Base-by-base conservation (phyloP, 2,113 vertebrate species). In the Todiramphus chloris region DNA sequence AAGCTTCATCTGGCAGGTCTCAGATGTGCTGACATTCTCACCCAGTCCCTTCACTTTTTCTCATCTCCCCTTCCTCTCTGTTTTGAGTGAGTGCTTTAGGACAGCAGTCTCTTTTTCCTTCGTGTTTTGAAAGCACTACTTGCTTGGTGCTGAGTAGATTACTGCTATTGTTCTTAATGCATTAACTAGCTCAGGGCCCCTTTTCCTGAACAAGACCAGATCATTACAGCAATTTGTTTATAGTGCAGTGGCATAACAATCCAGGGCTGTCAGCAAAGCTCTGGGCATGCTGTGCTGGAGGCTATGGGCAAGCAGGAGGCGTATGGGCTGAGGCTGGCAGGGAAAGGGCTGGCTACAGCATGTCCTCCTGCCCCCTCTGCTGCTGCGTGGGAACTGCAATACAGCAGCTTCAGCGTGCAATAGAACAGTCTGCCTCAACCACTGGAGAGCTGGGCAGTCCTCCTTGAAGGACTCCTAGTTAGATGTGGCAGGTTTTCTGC, bases 81-180 rank as follows among this genome's bases (percentile, higher is more conserved):
- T 68, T 72, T 66, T n/a, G 51, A 66, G 24, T 1, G 16, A 58
- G 27, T 19, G 24, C 35, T 84, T 62, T 58, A 48, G 67, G 78
- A 76, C 78, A 76, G 21, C 77, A 85, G 85, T 67, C 44, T 83
- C 43, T 16, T 77, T 75, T 92, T 93, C 70, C 82, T 59, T 66
- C 15, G 33, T 82, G 72, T 80, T 95, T 90, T 77, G 87, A 39
- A 93, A 85, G 58, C 55, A 35, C 72, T 58, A 6, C 11, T 1
- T 41, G 18, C 68, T 83, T 82, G 70, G 81, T 94, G 87, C 58
- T 60, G 62, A 85, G 63, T 48, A 69, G 75, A 93, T 94, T 24
- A 66, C 53, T 69, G 72, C 53, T 72, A 8, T 27, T 63, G 14
- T 74, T 77, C 9, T 44, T 86, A 39, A n/a, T 93, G 64, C 27